Base-by-base conservation (phyloP, 92 coral and sea anemone species). In the Isaurus tuberculatus region DNA sequence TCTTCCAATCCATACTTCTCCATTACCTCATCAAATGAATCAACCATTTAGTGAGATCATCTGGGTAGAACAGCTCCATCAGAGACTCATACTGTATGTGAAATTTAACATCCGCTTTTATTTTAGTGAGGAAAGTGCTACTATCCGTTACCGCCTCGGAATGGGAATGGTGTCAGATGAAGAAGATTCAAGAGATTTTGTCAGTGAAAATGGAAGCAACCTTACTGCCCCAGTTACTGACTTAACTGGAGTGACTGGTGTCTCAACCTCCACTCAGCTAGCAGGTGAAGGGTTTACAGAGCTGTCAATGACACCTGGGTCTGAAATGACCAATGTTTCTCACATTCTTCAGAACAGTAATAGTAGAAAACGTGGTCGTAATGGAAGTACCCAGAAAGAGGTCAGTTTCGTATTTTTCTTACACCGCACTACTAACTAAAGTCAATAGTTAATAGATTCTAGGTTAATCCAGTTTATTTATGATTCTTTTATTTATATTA, bases 121-220 rank as follows among this genome's bases (percentile, higher is more conserved):
- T 53, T 84, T 23, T 60, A 96, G 99, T 79, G 99, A 96, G 49
- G 99, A 96, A 77, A 96, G 99, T 85, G 92, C 99, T 64, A 86
- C 98, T 29, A 83, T 96, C 61, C 85, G 94, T 61, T 96, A 94
- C 84, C 90, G 97, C 26, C 92, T 96, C 20, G 99, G 99, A 9
- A 91, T 96, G 77, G 92, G 94, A 42, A 92, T 96, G 91, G 96
- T 91, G 30, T 90, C 88, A 14, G 94, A 96, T 53, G 95, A 94
- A 26, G 99, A 94, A 44, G 91, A 91, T 67, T 86, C 98, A 4
- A 83, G 90, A 77, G 93, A 88, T 72, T 90, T 82, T 92, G 97
- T 93, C 70, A 89, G 92, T 75, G 83, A 88, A 44, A 90, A 87
- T 85, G 97, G 86, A 63, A 91, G 92, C 53, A 86, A 87, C 55